Evolutionary conservation across 2,888 invertebrate genomes (phyloP).

Genomic region (Suillia variegata): DNA sequence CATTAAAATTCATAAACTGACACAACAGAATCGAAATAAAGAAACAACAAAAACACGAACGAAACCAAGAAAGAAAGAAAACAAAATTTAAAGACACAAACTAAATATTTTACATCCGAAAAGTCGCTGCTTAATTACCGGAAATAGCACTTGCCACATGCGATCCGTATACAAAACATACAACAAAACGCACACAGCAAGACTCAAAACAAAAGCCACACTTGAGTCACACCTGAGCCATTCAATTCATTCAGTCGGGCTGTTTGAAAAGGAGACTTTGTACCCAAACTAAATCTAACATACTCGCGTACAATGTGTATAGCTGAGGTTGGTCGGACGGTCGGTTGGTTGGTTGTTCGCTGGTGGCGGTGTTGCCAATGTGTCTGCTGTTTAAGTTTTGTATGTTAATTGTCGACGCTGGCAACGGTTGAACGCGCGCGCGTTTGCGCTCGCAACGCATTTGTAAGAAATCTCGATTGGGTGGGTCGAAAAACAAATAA

Average conservation of each 20-base stretch:
- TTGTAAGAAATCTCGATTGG: no score
- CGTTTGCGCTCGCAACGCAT: neutral
- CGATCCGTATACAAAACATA: slow-evolving; percentile 6
- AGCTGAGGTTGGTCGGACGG: neutral
- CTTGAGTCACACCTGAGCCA: slow-evolving; percentile 37
- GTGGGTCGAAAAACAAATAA: no score
- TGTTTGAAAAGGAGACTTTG: neutral
- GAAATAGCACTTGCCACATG: slow-evolving; percentile 43
- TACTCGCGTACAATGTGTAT: neutral
- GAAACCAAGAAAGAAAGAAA: no score
- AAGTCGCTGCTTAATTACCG: slow-evolving; percentile 44
- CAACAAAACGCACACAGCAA: neutral
- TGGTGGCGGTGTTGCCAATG: neutral
- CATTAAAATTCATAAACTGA: neutral
- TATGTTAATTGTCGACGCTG: slow-evolving; percentile 4
- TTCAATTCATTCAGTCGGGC: slow-evolving; percentile 15
- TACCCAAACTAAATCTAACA: neutral
- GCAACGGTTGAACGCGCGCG: slow-evolving; percentile 15
- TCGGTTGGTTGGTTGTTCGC: neutral
- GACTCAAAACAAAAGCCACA: slow-evolving; percentile 13
- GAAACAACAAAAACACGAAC: neutral
- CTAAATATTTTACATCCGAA: no score
- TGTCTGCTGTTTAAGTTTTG: neutral
- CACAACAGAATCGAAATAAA: neutral
- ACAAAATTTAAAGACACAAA: no score